Percentiles rank a stretch among this genome's conserved stretches.
Conservation (phyloP, 2,888 invertebrate genomes). For the Colostygia pectinataria region DNA sequence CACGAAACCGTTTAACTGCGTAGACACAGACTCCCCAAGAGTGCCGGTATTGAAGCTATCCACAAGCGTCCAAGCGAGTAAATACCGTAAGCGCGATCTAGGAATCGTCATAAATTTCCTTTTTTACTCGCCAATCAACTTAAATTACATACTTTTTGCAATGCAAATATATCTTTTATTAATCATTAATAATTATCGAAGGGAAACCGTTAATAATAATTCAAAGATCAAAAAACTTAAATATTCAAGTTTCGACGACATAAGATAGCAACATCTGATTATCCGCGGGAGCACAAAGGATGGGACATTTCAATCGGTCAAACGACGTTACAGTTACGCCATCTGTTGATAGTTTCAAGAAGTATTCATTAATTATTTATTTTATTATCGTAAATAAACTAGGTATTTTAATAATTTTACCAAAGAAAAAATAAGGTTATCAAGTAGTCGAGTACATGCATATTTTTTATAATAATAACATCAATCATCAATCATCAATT, state of each 20-base stretch:
- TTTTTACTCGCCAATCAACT: neutral
- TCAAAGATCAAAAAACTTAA: neutral
- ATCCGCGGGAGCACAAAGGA: constrained; percentile 21
- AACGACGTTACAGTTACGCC: constrained; percentile 36
- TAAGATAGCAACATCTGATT: constrained; percentile 31
- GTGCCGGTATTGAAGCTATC: neutral
- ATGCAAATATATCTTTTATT: neutral
- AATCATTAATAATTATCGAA: constrained; percentile 7
- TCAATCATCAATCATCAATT: too few relatives aligned
- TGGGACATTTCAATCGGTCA: constrained; percentile 1
- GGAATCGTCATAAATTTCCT: constrained; percentile 5
- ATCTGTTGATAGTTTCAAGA: constrained; percentile 36
- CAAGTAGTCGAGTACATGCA: too few relatives aligned
- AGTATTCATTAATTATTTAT: too few relatives aligned
- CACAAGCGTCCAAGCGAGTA: constrained; percentile 34
- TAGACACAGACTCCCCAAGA: constrained; percentile 55
- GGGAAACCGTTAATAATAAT: neutral
- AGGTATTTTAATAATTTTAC: too few relatives aligned
- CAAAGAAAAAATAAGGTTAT: too few relatives aligned
- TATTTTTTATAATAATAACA: too few relatives aligned
- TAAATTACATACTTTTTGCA: constrained; percentile 19
- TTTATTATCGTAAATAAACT: too few relatives aligned
- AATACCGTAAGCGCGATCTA: constrained; percentile 47
- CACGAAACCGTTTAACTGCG: constrained; percentile 46
- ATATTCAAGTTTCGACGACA: constrained; percentile 15